phyloP scores from a whole-genome alignment of 2,113 vertebrate genomes.

The Carollia perspicillata region DNA sequence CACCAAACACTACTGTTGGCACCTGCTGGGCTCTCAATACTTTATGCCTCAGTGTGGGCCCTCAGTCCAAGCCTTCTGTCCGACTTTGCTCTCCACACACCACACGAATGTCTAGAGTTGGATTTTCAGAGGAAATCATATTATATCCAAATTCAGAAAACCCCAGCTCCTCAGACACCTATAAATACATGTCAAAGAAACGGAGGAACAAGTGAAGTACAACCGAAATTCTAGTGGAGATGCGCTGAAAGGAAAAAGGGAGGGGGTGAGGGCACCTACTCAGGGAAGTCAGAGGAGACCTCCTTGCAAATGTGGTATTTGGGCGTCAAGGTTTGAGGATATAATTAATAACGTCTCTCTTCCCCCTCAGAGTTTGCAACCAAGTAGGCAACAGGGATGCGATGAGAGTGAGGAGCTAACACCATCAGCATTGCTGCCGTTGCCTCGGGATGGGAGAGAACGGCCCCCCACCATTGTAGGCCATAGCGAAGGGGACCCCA shows the following conservation, averaged over 20 bases:
- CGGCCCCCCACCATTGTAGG: rapidly evolving
- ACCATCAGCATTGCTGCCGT: not conserved
- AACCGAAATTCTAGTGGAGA: not conserved
- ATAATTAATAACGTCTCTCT: not conserved
- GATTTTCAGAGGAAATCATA: not conserved
- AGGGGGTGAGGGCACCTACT: not conserved
- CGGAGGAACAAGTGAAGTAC: not conserved
- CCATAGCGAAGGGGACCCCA: too few species aligned
- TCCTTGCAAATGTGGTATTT: not conserved
- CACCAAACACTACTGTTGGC: not conserved
- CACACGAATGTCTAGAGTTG: rapidly evolving
- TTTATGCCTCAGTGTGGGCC: not conserved
- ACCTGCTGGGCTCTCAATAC: not conserved
- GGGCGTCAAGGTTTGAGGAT: not conserved
- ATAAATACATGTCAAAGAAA: not conserved
- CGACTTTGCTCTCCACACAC: not conserved
- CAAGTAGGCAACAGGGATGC: not conserved
- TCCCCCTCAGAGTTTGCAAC: not conserved
- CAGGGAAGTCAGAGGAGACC: not conserved
- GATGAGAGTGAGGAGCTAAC: not conserved
- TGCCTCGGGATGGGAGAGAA: not conserved
- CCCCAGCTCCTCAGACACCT: not conserved
- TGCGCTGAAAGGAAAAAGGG: rapidly evolving
- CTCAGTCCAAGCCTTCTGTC: not conserved
- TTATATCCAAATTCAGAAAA: not conserved